Evolutionary conservation across 2,888 invertebrate species (phyloP).

Genomic region (Clistopyga incitator): DNA sequence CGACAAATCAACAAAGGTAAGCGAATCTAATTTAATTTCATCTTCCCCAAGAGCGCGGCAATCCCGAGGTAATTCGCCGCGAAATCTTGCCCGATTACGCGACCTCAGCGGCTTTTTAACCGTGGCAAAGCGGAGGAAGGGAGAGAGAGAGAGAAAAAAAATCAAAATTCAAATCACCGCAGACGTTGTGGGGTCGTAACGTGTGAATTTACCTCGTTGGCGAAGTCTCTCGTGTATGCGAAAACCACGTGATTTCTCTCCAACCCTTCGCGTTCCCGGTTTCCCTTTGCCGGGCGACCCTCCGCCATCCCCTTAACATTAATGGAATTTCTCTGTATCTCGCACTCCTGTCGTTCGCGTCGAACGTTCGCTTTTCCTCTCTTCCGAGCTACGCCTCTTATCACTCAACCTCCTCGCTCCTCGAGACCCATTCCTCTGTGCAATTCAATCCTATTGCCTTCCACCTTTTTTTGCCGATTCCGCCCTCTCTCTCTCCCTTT

Average conservation of each 20-base stretch:
- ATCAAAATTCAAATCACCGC: slow-evolving; percentile 30
- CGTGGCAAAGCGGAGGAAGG: background rate
- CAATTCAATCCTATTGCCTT: slow-evolving; percentile 11
- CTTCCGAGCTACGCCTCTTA: background rate
- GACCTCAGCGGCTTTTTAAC: background rate
- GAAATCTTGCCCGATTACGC: slow-evolving; percentile 15
- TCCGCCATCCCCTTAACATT: slow-evolving; percentile 50
- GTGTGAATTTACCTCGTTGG: slow-evolving; percentile 41
- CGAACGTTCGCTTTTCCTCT: background rate
- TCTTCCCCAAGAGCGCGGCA: background rate
- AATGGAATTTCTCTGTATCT: slow-evolving; percentile 66
- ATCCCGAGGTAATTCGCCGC: slow-evolving; percentile 7
- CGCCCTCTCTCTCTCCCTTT: background rate
- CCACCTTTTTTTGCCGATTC: background rate
- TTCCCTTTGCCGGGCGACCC: slow-evolving; percentile 34
- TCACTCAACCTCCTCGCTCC: slow-evolving; percentile 34
- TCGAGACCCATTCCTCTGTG: background rate
- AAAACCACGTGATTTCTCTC: slow-evolving; percentile 31
- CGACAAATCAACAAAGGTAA: slow-evolving; percentile 85
- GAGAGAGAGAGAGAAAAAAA: background rate
- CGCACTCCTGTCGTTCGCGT: slow-evolving; percentile 30
- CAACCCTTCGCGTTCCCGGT: slow-evolving; percentile 17
- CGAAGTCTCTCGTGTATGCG: slow-evolving; percentile 33
- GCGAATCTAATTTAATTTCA: slow-evolving; percentile 8
- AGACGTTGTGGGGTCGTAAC: slow-evolving; percentile 29